Conservation (phyloP, 2,113 vertebrate species). For the Erpornis zantholeuca region DNA sequence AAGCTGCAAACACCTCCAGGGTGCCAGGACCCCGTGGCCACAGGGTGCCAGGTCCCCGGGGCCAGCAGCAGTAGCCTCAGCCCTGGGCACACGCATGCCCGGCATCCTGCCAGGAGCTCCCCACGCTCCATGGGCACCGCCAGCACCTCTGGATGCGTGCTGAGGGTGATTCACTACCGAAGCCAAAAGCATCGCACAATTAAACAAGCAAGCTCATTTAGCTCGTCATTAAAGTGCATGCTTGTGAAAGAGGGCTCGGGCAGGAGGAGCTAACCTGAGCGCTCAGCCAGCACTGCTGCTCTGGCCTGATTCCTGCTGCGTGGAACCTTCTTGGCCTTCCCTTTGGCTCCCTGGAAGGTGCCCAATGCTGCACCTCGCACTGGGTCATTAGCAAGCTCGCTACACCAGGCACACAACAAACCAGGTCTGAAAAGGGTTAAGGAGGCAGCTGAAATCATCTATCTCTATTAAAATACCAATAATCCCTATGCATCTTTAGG, state of each 20-base stretch:
- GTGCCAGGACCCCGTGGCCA: background rate
- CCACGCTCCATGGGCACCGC: background rate
- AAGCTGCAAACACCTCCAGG: background rate
- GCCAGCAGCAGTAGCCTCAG: slow-evolving; percentile 4
- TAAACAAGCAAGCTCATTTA: slow-evolving; percentile 38
- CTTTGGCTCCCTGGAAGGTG: background rate
- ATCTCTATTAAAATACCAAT: background rate
- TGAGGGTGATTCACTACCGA: slow-evolving; percentile 5
- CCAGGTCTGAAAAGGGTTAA: background rate
- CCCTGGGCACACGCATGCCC: background rate
- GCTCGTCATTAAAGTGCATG: background rate
- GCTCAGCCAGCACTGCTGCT: background rate
- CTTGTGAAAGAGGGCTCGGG: slow-evolving; percentile 6
- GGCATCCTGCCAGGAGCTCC: background rate
- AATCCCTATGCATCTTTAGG: background rate
- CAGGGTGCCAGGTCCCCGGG: background rate
- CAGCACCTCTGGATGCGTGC: background rate
- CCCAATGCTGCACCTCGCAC: background rate
- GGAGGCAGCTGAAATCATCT: background rate
- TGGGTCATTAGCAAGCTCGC: background rate
- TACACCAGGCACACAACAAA: background rate
- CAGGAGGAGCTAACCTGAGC: background rate
- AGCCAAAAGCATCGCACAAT: slow-evolving; percentile 11
- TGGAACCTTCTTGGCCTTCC: background rate
- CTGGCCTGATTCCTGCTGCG: background rate